phyloP scores from a whole-genome alignment of 2,888 invertebrate genomes.

The Quadriops clusia region DNA sequence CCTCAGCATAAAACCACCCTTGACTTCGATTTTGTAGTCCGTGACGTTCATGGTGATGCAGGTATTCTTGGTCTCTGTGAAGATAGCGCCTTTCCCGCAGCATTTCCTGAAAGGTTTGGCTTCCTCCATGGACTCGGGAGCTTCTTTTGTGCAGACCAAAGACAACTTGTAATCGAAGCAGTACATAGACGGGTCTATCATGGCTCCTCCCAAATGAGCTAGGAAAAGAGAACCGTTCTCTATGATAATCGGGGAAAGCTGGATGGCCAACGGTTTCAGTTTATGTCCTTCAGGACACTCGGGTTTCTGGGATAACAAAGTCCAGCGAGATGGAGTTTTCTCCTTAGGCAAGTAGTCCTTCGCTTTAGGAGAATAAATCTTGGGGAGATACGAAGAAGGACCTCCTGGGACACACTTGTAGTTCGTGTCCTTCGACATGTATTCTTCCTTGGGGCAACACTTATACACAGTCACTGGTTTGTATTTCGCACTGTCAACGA shows the following conservation, averaged over 20 bases:
- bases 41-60: conserved; percentile 33
- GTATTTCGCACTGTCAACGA: too few species aligned
- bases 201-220: conserved; percentile 36
- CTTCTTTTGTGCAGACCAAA: conserved; percentile 45
- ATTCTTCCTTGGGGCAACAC: too few species aligned
- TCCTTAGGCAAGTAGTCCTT: too few species aligned
- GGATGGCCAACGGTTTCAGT: too few species aligned
- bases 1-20: conserved; percentile 22
- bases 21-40: conserved; percentile 24
- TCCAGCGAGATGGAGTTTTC: too few species aligned
- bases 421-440: too few species aligned
- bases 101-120: conserved; percentile 49
- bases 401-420: too few species aligned
- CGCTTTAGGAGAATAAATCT: too few species aligned
- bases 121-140: conserved; percentile 18
- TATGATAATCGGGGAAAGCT: conserved; percentile 38
- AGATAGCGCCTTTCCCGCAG: conserved; percentile 53
- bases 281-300: too few species aligned
- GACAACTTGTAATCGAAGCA: conserved; percentile 57
- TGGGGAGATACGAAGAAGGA: too few species aligned
- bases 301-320: too few species aligned
- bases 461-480: too few species aligned
- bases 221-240: conserved; percentile 52
- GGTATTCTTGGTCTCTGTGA: conserved; percentile 43
- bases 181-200: conserved; percentile 45